These are phyloP conservation scores for Onychomys torridus DNA, from an alignment of 2,797 vertebrate species.

Conservation along the genomic window DNA sequence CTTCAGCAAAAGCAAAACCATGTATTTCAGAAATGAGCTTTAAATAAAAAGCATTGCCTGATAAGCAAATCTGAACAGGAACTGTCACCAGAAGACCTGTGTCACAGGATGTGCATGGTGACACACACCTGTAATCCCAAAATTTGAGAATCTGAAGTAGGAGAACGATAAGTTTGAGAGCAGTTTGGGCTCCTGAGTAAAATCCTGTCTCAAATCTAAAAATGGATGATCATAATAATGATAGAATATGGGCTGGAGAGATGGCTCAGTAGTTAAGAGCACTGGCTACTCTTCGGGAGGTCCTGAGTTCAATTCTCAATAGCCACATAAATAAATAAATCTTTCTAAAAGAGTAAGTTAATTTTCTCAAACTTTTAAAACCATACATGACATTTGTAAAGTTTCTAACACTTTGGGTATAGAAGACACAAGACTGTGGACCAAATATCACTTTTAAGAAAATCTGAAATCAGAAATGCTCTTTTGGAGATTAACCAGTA, in stretches of 20 bases:
- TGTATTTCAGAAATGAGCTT: neutral
- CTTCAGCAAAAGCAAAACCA: neutral
- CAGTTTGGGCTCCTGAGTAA: neutral
- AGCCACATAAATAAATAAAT: neutral
- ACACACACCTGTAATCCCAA: neutral
- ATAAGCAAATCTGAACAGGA: neutral
- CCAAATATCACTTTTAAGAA: neutral
- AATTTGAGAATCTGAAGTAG: no score
- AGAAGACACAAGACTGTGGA: neutral
- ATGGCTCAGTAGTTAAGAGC: neutral
- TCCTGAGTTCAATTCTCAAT: neutral
- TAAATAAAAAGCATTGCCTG: constrained; percentile 30
- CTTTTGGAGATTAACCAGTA: neutral
- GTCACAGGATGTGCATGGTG: neutral
- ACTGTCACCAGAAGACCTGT: neutral
- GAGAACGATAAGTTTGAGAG: neutral
- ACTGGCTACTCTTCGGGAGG: neutral
- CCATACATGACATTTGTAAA: neutral
- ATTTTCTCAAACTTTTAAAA: neutral
- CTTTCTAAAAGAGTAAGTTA: no score
- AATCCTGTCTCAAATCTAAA: neutral
- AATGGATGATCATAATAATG: neutral
- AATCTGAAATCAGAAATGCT: neutral
- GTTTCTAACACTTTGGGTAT: neutral
- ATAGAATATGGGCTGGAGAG: neutral